These are phyloP conservation scores for Orthonyx spaldingii DNA, from an alignment of 2,113 vertebrate species.

Conservation along the genomic window DNA sequence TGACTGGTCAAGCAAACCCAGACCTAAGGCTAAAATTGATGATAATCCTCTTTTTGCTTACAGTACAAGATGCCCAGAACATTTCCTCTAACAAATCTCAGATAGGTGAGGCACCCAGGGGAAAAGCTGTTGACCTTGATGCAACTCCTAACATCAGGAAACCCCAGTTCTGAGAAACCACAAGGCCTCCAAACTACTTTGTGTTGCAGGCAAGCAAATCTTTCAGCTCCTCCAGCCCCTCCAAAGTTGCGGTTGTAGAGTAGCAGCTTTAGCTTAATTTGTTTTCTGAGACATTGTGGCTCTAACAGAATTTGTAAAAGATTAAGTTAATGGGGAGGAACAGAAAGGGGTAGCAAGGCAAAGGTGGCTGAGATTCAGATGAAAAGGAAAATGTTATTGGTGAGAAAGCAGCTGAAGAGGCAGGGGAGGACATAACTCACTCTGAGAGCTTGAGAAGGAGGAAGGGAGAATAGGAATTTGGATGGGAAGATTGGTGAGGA, in stretches of 20 bases:
- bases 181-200: not conserved
- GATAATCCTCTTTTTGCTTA: not conserved
- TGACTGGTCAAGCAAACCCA: not conserved
- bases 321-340: not conserved
- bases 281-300: not conserved
- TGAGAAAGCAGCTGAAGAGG: not conserved
- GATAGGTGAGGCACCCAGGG: accelerated
- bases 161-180: not conserved
- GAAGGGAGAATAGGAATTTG: not conserved
- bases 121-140: not conserved
- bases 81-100: not conserved
- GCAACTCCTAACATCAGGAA: not conserved
- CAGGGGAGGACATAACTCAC: not conserved
- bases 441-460: not conserved
- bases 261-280: not conserved
- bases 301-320: not conserved
- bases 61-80: not conserved
- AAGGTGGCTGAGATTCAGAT: not conserved
- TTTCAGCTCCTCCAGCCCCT: not conserved
- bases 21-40: not conserved
- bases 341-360: accelerated
- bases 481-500: not conserved
- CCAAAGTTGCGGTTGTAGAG: not conserved
- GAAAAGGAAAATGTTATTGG: not conserved
- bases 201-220: not conserved